A percentile compares a stretch with the other conserved stretches of the same genome.
Evolutionary conservation across 2,113 vertebrate genomes (phyloP).

Genomic region (Crotalus viridis): DNA sequence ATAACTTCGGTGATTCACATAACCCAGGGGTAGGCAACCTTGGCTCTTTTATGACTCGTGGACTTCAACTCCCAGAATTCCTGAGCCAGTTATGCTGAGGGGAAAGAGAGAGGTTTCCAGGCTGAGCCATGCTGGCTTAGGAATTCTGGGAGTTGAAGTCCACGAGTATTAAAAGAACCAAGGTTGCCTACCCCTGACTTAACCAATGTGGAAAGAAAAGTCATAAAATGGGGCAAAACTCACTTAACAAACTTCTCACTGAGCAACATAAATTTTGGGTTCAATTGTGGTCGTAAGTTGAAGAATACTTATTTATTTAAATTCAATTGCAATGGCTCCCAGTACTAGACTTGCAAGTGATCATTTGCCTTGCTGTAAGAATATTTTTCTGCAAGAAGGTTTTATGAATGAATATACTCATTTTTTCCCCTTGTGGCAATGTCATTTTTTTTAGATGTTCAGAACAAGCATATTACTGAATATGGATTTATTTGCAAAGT

Average conservation of each 20-base stretch:
- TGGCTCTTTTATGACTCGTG: too few relatives aligned
- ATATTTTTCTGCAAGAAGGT: not conserved
- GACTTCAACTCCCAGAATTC: too few relatives aligned
- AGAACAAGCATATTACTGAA: not conserved
- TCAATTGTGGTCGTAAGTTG: not conserved
- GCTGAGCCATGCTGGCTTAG: too few relatives aligned
- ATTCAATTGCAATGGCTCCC: not conserved
- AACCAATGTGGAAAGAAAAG: not conserved
- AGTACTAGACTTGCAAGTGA: not conserved
- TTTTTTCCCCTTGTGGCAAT: too few relatives aligned
- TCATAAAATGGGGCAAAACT: not conserved
- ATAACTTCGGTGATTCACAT: not conserved
- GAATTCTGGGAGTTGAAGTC: too few relatives aligned
- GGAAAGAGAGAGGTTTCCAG: too few relatives aligned
- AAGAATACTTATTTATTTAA: not conserved
- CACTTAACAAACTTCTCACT: not conserved
- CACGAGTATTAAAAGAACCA: too few relatives aligned
- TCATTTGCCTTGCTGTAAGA: not conserved
- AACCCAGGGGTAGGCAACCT: too few relatives aligned
- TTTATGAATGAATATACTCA: not conserved
- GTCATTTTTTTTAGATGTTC: not conserved
- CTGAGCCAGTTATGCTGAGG: too few relatives aligned
- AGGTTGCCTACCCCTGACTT: not conserved
- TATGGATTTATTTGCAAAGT: not conserved
- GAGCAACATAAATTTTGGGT: not conserved